phyloP scores from a whole-genome alignment of 2,797 vertebrate species.

The Protosalanx chinensis region DNA sequence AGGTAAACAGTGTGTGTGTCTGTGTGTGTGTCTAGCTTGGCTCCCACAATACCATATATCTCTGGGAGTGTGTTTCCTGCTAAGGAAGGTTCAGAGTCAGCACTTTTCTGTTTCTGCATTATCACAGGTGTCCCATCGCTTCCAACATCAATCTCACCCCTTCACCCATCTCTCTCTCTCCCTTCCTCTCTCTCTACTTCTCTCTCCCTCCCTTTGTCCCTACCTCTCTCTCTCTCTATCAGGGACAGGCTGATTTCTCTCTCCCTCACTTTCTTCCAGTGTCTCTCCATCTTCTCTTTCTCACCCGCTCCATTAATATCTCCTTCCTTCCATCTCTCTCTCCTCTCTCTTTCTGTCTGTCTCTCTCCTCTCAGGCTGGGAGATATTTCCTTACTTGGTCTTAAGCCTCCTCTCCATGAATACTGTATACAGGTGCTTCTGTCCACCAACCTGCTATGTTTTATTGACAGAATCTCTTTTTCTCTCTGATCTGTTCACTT shows the following conservation, averaged over 20 bases:
- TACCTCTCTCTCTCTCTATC: too few species aligned
- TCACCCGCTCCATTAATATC: background rate
- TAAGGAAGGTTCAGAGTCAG: constrained; percentile 29
- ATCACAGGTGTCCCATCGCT: constrained; percentile 23
- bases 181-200: background rate
- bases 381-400: background rate
- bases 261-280: background rate
- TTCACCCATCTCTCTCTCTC: constrained; percentile 14
- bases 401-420: constrained; percentile 27
- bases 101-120: constrained; percentile 18
- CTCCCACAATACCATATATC: constrained; percentile 14
- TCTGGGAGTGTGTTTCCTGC: constrained; percentile 11
- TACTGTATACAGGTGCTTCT: constrained; percentile 41
- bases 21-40: background rate
- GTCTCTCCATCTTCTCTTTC: too few species aligned
- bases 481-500: constrained; percentile 40
- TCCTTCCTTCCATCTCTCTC: background rate
- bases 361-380: background rate
- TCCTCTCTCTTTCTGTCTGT: background rate
- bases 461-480: constrained; percentile 40
- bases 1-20: background rate
- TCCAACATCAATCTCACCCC: constrained; percentile 20
- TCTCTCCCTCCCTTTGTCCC: background rate
- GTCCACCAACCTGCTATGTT: constrained; percentile 37
- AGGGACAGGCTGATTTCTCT: too few species aligned